phyloP scores from a whole-genome alignment of 1,140 invertebrate genomes.

The Nephila pilipes region DNA sequence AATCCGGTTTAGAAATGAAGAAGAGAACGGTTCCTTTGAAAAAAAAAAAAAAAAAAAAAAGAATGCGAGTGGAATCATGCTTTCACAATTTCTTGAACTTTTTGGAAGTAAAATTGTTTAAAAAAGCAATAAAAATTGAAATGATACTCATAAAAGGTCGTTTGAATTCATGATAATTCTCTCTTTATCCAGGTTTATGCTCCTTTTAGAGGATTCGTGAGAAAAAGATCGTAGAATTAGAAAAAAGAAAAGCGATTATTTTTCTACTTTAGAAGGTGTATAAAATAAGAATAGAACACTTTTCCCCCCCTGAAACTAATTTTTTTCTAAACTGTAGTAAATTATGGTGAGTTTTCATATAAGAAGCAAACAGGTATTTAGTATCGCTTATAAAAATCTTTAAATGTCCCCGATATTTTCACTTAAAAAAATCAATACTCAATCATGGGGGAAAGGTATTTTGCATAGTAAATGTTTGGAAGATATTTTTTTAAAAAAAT shows the following conservation, averaged over 20 bases:
- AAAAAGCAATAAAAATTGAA: neutral
- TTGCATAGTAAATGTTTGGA: no score
- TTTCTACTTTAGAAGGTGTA: neutral
- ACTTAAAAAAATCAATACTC: no score
- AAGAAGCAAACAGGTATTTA: no score
- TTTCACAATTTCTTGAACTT: neutral
- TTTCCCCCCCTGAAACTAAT: no score
- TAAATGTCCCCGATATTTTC: no score
- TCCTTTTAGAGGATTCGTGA: neutral
- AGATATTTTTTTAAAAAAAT: no score
- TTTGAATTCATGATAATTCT: neutral
- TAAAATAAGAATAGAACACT: neutral
- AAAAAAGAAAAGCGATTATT: neutral
- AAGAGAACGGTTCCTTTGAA: neutral
- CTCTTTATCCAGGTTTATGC: conserved; percentile 1
- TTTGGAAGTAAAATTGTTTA: neutral
- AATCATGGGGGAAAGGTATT: no score
- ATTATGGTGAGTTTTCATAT: no score
- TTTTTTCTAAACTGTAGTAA: no score
- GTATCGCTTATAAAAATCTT: no score
- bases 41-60: neutral
- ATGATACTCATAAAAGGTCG: neutral
- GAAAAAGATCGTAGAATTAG: neutral
- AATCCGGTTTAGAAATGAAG: neutral
- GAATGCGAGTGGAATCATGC: neutral